Base-by-base conservation (phyloP, 2,888 invertebrate genomes). In the Cremastinae sp. region DNA sequence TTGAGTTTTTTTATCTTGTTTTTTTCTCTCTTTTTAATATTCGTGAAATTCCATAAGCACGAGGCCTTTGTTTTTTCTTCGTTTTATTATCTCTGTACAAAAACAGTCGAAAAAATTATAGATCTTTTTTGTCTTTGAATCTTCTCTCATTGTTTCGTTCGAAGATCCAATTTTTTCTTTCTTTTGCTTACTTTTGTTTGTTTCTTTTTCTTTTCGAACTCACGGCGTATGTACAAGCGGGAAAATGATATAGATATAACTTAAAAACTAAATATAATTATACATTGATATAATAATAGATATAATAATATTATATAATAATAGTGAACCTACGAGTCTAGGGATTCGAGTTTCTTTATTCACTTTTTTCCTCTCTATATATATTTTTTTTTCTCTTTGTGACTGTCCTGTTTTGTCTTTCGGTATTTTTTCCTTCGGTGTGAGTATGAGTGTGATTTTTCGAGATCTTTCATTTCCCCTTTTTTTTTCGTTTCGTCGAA, bases 71-170 rank as follows among this genome's bases (percentile, higher is more conserved):
- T 87, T 85, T 84, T 28, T 28, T 28, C 28, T 28, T 28, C 28
- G 28, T 28, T 28, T 88, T 87, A 85, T 88, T 88, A 89, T 89
- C 87, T 89, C 89, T 89, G 89, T 89, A 89, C 89, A 89, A 89
- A 88, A 88, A 88, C 86, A 86, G 87, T 88, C 88, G 88, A 88
- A 88, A 89, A 89, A 89, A 89, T 89, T 89, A 89, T 89, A 89
- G 85, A 84, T 87, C 85, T 87, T 83, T 82, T 76, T 75, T 62
- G 41, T 74, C 41, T 56, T 58, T 66, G 53, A 66, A 68, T 77
- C 71, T 18, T 68, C 70, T 69, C 45, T 61, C 49, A 43, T 59
- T 43, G 28, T 20, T 62, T 62, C 61, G 61, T 47, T 53, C 41
- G 28, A 61, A 62, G 61, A 62, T 62, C 37, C 49, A 35, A 62